A percentile compares a stretch with the other conserved stretches of the same genome.
Evolutionary conservation across 1,140 invertebrate genomes (phyloP).

Genomic region (Rhopalosiphum maidis): DNA sequence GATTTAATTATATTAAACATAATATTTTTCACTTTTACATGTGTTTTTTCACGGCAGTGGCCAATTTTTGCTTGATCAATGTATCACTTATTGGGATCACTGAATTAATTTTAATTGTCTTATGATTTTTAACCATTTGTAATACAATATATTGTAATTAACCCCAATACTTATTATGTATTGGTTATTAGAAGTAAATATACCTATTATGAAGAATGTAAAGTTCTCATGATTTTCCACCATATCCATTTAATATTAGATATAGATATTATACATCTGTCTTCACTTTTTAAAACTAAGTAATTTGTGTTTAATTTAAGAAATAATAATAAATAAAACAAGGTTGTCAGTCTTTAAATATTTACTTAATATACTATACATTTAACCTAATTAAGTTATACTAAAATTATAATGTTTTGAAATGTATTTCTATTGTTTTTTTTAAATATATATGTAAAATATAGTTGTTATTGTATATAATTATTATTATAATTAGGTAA

Average conservation of each 20-base stretch:
- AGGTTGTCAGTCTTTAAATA: background rate
- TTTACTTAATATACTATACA: background rate
- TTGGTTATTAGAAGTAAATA: background rate
- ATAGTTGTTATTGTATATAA: background rate
- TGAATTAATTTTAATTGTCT: background rate
- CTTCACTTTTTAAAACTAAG: background rate
- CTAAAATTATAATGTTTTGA: background rate
- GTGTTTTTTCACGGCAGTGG: background rate
- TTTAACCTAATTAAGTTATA: background rate
- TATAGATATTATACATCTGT: background rate
- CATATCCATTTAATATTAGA: background rate
- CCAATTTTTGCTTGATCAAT: conserved; percentile 32
- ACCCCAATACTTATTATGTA: background rate
- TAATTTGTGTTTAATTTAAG: background rate
- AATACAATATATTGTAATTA: background rate
- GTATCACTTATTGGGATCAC: background rate
- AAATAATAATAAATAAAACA: background rate
- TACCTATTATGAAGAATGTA: background rate
- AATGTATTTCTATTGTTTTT: background rate
- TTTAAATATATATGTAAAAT: background rate
- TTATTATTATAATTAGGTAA: background rate
- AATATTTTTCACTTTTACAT: background rate
- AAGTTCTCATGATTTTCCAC: background rate
- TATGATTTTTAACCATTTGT: background rate
- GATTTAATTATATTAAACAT: background rate